Percentiles rank a stretch among this genome's conserved stretches.
These are phyloP conservation scores for Pachypsylla venusta DNA, from an alignment of 1,140 invertebrate species.

Conservation along the genomic window DNA sequence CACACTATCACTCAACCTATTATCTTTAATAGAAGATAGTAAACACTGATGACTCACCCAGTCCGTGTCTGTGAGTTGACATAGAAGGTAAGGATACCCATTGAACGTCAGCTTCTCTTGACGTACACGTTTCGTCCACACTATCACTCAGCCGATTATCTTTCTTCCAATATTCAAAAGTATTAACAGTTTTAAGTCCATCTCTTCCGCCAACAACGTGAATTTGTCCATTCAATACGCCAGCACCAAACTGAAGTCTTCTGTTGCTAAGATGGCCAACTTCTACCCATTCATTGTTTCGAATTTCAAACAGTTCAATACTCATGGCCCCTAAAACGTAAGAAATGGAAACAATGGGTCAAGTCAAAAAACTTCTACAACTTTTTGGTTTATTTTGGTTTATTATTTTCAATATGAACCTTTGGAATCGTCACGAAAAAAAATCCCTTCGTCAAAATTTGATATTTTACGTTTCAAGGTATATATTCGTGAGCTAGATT, in stretches of 20 bases:
- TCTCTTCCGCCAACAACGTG: slow-evolving; percentile 77
- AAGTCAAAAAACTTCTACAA: slow-evolving; percentile 13
- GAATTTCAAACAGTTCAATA: slow-evolving; percentile 77
- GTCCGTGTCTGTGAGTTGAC: slow-evolving; percentile 80
- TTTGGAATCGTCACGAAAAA: too few relatives aligned
- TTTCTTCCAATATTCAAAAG: neutral
- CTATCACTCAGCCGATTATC: slow-evolving; percentile 30
- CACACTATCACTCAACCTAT: too few relatives aligned
- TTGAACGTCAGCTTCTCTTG: too few relatives aligned
- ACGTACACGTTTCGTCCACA: slow-evolving; percentile 72
- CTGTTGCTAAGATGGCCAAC: slow-evolving; percentile 57
- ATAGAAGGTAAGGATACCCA: slow-evolving; percentile 74
- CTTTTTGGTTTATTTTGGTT: too few relatives aligned
- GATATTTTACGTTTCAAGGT: too few relatives aligned
- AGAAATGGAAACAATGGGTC: slow-evolving; percentile 7
- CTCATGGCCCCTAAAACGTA: slow-evolving; percentile 51
- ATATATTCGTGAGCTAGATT: too few relatives aligned
- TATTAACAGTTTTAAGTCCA: slow-evolving; percentile 80
- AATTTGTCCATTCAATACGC: slow-evolving; percentile 67
- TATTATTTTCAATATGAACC: too few relatives aligned
- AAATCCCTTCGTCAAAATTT: too few relatives aligned
- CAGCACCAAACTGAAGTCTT: slow-evolving; percentile 77
- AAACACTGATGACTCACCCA: slow-evolving; percentile 37
- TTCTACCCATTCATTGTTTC: slow-evolving; percentile 65
- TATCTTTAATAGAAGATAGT: too few relatives aligned